Base-by-base conservation (phyloP, 2,113 vertebrate genomes). In the Albula goreensis region DNA sequence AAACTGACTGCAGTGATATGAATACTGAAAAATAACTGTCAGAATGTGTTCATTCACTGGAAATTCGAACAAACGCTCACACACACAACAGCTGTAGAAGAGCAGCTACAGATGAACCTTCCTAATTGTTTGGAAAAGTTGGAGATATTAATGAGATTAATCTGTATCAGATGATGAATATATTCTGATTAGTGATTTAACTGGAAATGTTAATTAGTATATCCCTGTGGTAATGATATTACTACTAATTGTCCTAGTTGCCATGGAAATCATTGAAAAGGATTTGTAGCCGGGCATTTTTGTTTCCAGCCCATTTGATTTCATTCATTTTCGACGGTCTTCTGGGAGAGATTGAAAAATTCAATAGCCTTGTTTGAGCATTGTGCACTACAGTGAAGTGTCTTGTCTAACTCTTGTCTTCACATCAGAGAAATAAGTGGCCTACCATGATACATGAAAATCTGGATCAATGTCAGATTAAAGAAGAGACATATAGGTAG, bases 1-100 rank as follows among this genome's bases (percentile, higher is more conserved):
- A 92, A 94, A 95, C 93, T 93, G 94, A 94, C 95, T 94, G 90
- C 90, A 90, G 86, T 86, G 90, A 91, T 93, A 91, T 92, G 91
- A 94, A 92, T 85, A 86, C 90, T 88, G 92, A 93, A 91, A 93
- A 94, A 94, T 92, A 93, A 88, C 92, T 94, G 92, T 95, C 93
- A 92, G 53, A 91, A 90, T 88, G 87, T 89, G 90, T 95, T 92
- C 81, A 11, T 85, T 31, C 19, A 86, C 85, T 88, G 86, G 88
- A 22, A 88, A 88, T 89, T 83, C 85, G 90, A 89, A 83, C 86
- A 82, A 93, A 88, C 88, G 89, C 91, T 90, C 89, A 57, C 80
- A 87, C 88, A 82, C 78, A 78, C 80, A 93, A 90, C 90, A 89
- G 87, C 48, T 22, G 50, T 48, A 84, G 85, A 84, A 88, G 90